phyloP scores from a whole-genome alignment of 2,113 vertebrate genomes.

The Ameiurus melas region DNA sequence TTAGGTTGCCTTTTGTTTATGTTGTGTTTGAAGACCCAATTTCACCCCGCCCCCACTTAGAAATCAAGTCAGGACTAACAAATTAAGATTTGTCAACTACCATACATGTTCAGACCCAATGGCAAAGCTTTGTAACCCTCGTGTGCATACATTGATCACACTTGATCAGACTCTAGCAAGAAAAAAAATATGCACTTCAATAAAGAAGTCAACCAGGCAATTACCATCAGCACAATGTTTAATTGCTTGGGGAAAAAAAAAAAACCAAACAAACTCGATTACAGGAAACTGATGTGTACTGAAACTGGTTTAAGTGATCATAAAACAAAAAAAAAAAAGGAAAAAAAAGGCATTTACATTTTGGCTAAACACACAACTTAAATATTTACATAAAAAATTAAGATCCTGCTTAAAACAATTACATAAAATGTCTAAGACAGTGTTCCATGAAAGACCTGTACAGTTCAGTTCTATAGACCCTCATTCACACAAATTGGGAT shows the following conservation, averaged over 20 bases:
- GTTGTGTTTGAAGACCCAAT: too few relatives aligned
- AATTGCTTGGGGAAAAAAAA: not conserved
- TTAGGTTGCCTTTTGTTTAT: too few relatives aligned
- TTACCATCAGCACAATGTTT: not conserved
- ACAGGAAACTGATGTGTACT: not conserved
- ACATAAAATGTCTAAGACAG: conserved; percentile 61
- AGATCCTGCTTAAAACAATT: conserved; percentile 30
- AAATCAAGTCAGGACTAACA: too few relatives aligned
- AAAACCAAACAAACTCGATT: too few relatives aligned
- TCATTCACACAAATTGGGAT: not conserved
- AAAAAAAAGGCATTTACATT: conserved; percentile 47
- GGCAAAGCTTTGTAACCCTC: too few relatives aligned
- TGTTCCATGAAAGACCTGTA: conserved; percentile 40
- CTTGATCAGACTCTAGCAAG: too few relatives aligned
- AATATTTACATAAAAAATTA: conserved; percentile 68
- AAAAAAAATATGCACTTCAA: too few relatives aligned
- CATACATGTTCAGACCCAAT: too few relatives aligned
- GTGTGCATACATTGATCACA: too few relatives aligned
- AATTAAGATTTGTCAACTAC: too few relatives aligned
- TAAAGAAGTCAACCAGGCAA: too few relatives aligned
- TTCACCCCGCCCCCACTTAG: too few relatives aligned
- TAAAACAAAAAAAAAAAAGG: conserved; percentile 3
- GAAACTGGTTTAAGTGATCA: conserved; percentile 60
- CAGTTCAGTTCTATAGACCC: conserved; percentile 33
- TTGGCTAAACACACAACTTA: conserved; percentile 25